Conservation (phyloP, 2,113 vertebrate species). For the Apteryx owenii region DNA sequence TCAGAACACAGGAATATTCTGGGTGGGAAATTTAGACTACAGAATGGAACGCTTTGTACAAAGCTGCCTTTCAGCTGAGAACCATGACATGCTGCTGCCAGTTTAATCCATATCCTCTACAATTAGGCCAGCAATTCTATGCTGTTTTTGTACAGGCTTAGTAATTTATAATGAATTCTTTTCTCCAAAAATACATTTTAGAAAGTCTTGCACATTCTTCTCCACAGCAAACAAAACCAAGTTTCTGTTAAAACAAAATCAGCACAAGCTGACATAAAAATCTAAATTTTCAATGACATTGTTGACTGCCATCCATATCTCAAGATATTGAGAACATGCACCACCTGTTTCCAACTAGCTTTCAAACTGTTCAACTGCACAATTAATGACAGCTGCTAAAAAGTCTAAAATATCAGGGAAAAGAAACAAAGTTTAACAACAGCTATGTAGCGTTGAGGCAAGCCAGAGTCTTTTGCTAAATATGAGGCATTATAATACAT, state of each 20-base stretch:
- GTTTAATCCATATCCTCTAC: slow-evolving; percentile 38
- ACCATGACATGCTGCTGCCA: not conserved
- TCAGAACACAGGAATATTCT: not conserved
- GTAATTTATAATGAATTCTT: not conserved
- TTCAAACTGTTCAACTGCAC: slow-evolving; percentile 72
- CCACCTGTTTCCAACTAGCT: slow-evolving; percentile 77
- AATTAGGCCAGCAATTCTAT: not conserved
- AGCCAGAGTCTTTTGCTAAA: slow-evolving; percentile 35
- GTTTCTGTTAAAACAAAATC: not conserved
- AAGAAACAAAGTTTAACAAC: slow-evolving; percentile 33
- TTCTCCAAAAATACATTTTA: not conserved
- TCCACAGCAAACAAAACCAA: not conserved
- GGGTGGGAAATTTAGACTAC: not conserved
- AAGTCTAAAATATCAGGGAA: slow-evolving; percentile 61
- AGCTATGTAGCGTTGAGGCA: not conserved
- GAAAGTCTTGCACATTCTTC: not conserved
- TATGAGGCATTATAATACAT: not conserved
- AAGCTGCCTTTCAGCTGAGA: slow-evolving; percentile 32
- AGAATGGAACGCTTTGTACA: not conserved
- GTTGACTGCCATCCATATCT: slow-evolving; percentile 45
- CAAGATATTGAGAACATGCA: slow-evolving; percentile 63
- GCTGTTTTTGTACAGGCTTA: not conserved
- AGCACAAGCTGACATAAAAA: not conserved
- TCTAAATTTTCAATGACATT: slow-evolving; percentile 52
- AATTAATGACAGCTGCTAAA: slow-evolving; percentile 80